These are phyloP conservation scores for Cyprinella venusta DNA, from an alignment of 2,797 vertebrate genomes.

Conservation along the genomic window DNA sequence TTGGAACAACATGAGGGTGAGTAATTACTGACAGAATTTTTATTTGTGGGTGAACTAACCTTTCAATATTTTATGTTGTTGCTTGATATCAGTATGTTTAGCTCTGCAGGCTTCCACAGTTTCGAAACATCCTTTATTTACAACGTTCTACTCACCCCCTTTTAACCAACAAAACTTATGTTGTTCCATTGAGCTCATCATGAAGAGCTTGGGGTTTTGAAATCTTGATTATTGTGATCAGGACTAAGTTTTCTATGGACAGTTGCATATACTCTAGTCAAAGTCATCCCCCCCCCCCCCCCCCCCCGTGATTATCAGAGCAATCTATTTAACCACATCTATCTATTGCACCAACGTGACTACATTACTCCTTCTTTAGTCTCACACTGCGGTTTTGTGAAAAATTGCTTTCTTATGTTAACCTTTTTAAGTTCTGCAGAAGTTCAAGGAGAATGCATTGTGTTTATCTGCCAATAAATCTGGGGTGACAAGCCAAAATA, in stretches of 20 bases:
- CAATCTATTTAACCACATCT: slow-evolving; percentile 53
- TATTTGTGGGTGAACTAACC: too few relatives aligned
- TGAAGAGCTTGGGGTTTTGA: neutral
- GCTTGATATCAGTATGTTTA: neutral
- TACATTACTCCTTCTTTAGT: slow-evolving; percentile 70
- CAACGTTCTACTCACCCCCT: neutral
- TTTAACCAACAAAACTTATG: neutral
- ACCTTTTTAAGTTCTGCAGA: slow-evolving; percentile 57
- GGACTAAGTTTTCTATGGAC: too few relatives aligned
- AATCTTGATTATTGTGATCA: neutral
- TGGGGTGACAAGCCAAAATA: slow-evolving; percentile 52
- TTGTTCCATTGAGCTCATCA: neutral
- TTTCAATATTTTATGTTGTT: neutral
- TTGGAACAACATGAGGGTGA: too few relatives aligned
- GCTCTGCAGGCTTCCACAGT: neutral
- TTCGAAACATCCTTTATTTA: neutral
- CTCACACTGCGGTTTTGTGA: slow-evolving; percentile 60
- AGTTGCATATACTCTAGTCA: neutral
- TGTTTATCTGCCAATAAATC: slow-evolving; percentile 51
- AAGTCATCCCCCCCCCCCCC: rapidly evolving
- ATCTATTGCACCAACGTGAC: slow-evolving; percentile 62
- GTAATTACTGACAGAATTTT: too few relatives aligned
- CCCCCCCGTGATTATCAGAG: slow-evolving; percentile 49
- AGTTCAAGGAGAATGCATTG: slow-evolving; percentile 49
- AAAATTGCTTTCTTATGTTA: slow-evolving; percentile 80